phyloP scores from a whole-genome alignment of 2,113 vertebrate species.

The Grallaria varia region DNA sequence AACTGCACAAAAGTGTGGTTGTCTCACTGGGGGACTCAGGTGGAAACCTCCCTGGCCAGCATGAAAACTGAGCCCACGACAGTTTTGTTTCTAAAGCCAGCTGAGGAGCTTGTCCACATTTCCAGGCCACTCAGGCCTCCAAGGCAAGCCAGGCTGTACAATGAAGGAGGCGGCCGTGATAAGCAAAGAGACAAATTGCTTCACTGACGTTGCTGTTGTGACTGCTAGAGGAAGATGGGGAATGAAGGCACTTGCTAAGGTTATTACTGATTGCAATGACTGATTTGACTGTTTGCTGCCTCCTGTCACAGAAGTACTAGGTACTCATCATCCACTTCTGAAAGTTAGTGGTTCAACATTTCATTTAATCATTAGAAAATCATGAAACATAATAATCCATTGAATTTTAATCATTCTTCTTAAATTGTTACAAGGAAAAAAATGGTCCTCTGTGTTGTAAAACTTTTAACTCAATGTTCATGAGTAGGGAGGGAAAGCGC shows the following conservation, averaged over 20 bases:
- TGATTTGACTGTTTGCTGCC: not conserved
- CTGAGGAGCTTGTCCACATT: not conserved
- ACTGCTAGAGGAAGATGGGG: not conserved
- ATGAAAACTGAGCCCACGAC: not conserved
- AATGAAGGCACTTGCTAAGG: not conserved
- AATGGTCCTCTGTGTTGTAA: not conserved
- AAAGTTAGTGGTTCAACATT: not conserved
- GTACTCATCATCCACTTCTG: not conserved
- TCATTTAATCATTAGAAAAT: not conserved
- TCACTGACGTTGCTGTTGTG: not conserved
- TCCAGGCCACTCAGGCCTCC: not conserved
- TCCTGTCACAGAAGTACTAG: not conserved
- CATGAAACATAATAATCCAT: not conserved
- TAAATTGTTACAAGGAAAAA: not conserved
- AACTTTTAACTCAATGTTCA: not conserved
- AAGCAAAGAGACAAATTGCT: not conserved
- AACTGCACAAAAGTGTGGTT: not conserved
- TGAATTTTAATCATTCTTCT: not conserved
- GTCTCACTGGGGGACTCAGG: accelerated
- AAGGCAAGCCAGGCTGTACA: not conserved
- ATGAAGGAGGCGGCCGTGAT: not conserved
- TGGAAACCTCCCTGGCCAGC: not conserved
- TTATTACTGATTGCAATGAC: not conserved
- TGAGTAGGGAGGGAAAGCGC: not conserved
- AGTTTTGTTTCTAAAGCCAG: not conserved